Conservation (phyloP, 2,113 vertebrate species). For the Centrocercus urophasianus region DNA sequence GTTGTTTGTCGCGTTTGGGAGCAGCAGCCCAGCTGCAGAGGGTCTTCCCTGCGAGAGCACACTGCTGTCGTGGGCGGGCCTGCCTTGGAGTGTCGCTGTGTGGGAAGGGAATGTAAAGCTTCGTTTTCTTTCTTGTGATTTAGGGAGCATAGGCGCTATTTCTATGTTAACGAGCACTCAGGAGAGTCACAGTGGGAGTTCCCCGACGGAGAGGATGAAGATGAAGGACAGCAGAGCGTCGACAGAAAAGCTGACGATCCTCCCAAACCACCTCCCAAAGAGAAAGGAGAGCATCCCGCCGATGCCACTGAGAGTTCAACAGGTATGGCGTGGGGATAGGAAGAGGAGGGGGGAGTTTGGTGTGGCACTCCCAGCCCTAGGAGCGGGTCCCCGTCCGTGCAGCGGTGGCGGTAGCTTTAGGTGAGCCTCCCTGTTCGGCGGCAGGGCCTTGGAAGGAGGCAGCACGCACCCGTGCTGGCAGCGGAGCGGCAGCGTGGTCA, state of each 20-base stretch:
- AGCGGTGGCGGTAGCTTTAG: not conserved
- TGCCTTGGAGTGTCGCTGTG: slow-evolving; percentile 64
- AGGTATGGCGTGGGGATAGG: slow-evolving; percentile 28
- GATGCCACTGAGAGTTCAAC: slow-evolving; percentile 58
- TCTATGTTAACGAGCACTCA: slow-evolving; percentile 98
- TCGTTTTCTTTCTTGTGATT: slow-evolving; percentile 93
- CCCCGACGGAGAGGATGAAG: slow-evolving; percentile 89
- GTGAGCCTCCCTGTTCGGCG: not conserved
- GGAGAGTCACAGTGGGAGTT: slow-evolving; percentile 98
- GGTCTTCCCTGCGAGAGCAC: slow-evolving; percentile 81
- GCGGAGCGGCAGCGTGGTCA: not conserved
- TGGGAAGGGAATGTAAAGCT: slow-evolving; percentile 70
- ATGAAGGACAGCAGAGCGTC: slow-evolving; percentile 72
- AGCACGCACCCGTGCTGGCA: not conserved
- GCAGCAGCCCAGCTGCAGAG: slow-evolving; percentile 75
- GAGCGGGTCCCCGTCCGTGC: not conserved
- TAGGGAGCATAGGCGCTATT: slow-evolving; percentile 99
- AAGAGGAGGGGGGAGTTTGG: accelerated
- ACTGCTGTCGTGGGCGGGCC: slow-evolving; percentile 80
- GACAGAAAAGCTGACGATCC: slow-evolving; percentile 75
- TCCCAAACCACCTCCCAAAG: slow-evolving; percentile 75
- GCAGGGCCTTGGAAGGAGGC: not conserved
- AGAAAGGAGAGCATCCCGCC: slow-evolving; percentile 70
- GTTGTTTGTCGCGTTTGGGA: slow-evolving; percentile 80
- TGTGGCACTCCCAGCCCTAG: not conserved